Evolutionary conservation across 2,113 vertebrate species (phyloP).

Genomic region (Oryzias javanicus): DNA sequence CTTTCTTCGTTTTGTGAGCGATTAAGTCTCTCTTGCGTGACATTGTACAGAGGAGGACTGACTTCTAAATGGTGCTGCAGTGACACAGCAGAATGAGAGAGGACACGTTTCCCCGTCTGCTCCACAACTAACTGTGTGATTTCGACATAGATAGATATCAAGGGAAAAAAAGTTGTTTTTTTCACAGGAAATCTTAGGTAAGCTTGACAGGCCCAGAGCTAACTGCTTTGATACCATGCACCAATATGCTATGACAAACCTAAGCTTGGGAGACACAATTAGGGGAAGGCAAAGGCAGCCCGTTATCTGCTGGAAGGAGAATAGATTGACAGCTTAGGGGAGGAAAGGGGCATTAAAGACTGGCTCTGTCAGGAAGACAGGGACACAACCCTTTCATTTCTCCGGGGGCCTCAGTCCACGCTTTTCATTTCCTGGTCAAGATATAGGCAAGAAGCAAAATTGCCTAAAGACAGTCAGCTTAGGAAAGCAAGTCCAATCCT

Average conservation of each 20-base stretch:
- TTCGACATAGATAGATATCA: conserved; percentile 42
- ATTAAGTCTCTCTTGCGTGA: conserved; percentile 13
- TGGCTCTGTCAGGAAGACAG: conserved; percentile 50
- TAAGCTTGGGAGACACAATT: conserved; percentile 66
- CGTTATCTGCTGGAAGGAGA: conserved; percentile 46
- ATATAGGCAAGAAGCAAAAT: conserved; percentile 49
- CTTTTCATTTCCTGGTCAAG: conserved; percentile 61
- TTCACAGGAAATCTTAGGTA: conserved; percentile 41
- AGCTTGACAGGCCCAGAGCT: conserved; percentile 45
- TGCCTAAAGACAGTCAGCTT: conserved; percentile 46
- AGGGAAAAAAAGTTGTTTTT: conserved; percentile 10
- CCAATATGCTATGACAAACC: conserved; percentile 60
- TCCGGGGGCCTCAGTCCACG: conserved; percentile 32
- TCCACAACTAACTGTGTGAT: conserved; percentile 20
- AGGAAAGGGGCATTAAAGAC: conserved; percentile 55
- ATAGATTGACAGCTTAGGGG: conserved; percentile 61
- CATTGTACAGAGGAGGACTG: conserved; percentile 20
- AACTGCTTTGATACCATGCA: conserved; percentile 40
- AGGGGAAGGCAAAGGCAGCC: conserved; percentile 46
- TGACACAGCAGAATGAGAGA: conserved; percentile 18
- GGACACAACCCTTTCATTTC: conserved; percentile 49
- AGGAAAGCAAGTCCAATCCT: conserved; percentile 42
- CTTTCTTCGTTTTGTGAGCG: conserved; percentile 14
- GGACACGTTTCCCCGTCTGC: conserved; percentile 15
- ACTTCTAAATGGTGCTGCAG: conserved; percentile 14